Evolutionary conservation across 2,888 invertebrate genomes (phyloP).

Genomic region (Drosophila cognata): DNA sequence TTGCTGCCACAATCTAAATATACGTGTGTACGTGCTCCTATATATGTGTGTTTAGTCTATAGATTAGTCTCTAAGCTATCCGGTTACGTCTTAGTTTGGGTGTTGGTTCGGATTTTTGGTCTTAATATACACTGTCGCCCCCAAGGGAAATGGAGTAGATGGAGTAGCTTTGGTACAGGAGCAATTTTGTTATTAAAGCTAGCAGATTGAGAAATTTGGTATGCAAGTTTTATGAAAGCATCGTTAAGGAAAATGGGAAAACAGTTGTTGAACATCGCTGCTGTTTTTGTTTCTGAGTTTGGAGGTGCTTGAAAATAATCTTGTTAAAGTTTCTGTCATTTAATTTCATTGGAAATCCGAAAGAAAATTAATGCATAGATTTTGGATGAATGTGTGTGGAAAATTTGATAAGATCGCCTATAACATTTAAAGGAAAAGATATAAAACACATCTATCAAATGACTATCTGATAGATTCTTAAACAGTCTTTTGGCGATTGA

Average conservation of each 20-base stretch:
- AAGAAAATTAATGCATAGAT: background rate
- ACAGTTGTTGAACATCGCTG: background rate
- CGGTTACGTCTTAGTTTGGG: conserved; percentile 20
- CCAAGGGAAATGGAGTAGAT: background rate
- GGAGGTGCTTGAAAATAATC: background rate
- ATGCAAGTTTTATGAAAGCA: background rate
- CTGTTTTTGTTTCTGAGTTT: background rate
- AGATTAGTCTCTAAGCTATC: conserved; percentile 16
- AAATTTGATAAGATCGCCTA: background rate
- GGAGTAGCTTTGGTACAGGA: background rate
- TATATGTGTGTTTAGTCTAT: conserved; percentile 14
- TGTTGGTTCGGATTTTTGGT: conserved; percentile 12
- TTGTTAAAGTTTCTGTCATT: background rate
- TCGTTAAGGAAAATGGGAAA: background rate
- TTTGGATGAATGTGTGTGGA: background rate
- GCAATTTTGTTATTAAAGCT: background rate
- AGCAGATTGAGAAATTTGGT: background rate
- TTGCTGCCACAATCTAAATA: conserved; percentile 12
- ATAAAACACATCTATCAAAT: background rate
- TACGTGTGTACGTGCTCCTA: background rate
- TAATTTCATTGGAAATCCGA: background rate
- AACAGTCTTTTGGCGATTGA: background rate
- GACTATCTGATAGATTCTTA: background rate
- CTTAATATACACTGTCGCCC: conserved; percentile 10
- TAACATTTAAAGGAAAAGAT: background rate